phyloP scores from a whole-genome alignment of 2,113 vertebrate genomes.

The Chloropsis cyanopogon region DNA sequence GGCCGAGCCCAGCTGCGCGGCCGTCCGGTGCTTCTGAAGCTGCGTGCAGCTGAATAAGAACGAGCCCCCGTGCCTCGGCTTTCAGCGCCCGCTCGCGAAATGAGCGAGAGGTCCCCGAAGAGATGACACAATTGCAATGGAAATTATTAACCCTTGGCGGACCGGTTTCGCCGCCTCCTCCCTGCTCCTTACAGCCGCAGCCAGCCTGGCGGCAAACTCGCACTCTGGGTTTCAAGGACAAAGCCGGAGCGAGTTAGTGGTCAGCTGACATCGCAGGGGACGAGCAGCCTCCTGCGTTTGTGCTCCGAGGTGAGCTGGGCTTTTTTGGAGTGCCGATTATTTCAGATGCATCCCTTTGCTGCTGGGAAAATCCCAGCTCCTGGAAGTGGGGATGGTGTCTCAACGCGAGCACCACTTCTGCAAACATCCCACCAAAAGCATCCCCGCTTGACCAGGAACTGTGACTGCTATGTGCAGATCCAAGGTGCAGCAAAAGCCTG shows the following conservation, averaged over 20 bases:
- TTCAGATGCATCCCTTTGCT: neutral
- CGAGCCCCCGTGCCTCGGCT: conserved; percentile 53
- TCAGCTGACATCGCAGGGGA: neutral
- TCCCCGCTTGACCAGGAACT: neutral
- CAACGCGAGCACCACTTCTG: neutral
- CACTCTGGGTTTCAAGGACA: conserved; percentile 35
- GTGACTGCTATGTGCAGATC: fast-evolving
- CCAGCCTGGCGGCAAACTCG: neutral
- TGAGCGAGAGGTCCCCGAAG: conserved; percentile 73
- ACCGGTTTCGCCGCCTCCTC: neutral
- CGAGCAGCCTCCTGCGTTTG: neutral
- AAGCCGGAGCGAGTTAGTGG: neutral
- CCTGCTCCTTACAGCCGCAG: neutral
- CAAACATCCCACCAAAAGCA: neutral
- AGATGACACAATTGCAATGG: conserved; percentile 74
- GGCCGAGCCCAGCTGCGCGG: conserved; percentile 71
- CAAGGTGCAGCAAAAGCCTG: neutral
- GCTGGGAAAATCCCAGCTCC: neutral
- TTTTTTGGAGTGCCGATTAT: neutral
- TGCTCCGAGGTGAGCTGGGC: neutral
- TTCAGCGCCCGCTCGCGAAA: conserved; percentile 60
- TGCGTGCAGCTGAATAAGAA: conserved; percentile 61
- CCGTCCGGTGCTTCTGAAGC: conserved; percentile 32
- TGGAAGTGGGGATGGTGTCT: neutral
- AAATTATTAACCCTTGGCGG: conserved; percentile 63